These are phyloP conservation scores for Rousettus leschenaultii DNA, from an alignment of 2,113 vertebrate species.

Conservation along the genomic window DNA sequence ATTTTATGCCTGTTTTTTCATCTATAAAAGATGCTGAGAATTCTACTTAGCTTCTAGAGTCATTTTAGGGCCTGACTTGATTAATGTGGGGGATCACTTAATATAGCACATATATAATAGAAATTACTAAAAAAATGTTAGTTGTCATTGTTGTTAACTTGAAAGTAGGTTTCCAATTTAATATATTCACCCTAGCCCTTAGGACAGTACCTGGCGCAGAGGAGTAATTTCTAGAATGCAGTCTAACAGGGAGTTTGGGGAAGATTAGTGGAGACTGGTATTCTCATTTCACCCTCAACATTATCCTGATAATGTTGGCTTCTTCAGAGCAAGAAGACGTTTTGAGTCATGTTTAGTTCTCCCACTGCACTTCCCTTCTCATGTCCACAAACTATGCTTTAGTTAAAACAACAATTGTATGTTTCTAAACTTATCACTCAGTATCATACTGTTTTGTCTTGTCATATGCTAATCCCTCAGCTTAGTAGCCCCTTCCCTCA, in stretches of 20 bases:
- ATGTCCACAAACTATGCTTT: not conserved
- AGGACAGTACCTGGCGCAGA: not conserved
- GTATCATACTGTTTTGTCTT: not conserved
- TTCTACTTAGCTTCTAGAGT: not conserved
- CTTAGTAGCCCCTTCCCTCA: not conserved
- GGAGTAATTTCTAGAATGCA: not conserved
- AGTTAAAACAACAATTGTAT: not conserved
- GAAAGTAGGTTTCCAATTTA: not conserved
- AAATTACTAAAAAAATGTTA: not conserved
- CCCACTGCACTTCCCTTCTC: not conserved
- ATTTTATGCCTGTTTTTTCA: not conserved
- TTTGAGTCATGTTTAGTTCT: not conserved
- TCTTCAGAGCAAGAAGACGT: not conserved
- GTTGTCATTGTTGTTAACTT: not conserved
- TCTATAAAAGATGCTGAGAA: not conserved
- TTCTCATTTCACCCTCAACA: not conserved
- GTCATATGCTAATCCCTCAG: not conserved
- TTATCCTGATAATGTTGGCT: not conserved
- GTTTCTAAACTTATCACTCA: not conserved
- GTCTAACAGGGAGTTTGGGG: not conserved
- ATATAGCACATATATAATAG: not conserved
- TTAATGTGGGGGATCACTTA: not conserved
- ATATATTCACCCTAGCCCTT: not conserved
- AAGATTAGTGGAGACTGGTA: too few species aligned
- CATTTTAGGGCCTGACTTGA: not conserved